phyloP scores from a whole-genome alignment of 2,113 vertebrate species.

The Dinomys branickii region DNA sequence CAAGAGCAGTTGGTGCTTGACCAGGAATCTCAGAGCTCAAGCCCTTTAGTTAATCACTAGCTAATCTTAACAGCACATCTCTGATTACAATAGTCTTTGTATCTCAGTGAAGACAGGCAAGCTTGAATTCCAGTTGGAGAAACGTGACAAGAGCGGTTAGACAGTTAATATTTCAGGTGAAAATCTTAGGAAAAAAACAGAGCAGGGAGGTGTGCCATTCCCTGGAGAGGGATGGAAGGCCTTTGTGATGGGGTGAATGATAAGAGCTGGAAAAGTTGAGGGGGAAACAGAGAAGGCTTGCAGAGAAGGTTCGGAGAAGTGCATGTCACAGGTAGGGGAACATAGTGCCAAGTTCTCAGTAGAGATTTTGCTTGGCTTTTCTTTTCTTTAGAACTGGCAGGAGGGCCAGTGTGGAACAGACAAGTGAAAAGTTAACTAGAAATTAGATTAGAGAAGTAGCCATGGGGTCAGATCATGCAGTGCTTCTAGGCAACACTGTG shows the following conservation, averaged over 20 bases:
- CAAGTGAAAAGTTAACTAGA: neutral
- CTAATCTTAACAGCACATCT: neutral
- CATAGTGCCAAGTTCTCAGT: neutral
- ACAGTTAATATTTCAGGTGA: neutral
- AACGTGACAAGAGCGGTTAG: neutral
- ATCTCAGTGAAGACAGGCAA: neutral
- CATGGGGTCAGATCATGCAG: neutral
- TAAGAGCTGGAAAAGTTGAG: neutral
- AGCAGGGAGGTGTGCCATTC: accelerated
- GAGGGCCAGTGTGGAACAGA: neutral
- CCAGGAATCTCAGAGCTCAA: neutral
- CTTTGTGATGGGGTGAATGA: neutral
- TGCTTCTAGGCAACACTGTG: neutral
- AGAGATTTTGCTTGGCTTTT: neutral
- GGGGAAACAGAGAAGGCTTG: neutral
- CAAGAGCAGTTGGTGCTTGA: neutral
- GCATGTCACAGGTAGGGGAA: neutral
- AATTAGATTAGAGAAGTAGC: neutral
- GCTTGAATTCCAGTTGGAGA: neutral
- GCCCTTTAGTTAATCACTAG: neutral
- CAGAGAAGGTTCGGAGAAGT: neutral
- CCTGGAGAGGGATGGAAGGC: neutral
- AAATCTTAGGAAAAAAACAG: neutral
- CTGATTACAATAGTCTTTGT: neutral
- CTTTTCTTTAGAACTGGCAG: neutral